Base-by-base conservation (phyloP, 2,888 invertebrate species). In the Arge pagana region DNA sequence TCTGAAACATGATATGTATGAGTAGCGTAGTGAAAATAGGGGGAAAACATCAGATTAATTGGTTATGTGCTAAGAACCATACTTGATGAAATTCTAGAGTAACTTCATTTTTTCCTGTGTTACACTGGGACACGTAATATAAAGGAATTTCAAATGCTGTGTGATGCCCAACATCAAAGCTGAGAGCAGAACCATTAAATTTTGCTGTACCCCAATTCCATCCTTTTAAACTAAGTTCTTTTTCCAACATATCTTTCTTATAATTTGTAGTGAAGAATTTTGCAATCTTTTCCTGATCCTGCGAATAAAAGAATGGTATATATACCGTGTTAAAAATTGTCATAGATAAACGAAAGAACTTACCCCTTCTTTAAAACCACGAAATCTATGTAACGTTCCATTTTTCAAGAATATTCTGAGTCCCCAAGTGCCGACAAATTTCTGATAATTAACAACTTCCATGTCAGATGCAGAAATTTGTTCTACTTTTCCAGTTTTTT, bases 131-230 rank as follows among this genome's bases (percentile, higher is more conserved):
- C 0, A 99, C 98, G 82, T 98, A 89, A 62, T 89, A 89, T 30
- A 99, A 76, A 0, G 99, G 99, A 60, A 99, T 89, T 78, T 99
- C 99, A 80, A 99, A 98, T 0, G 93, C 93, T 10, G 91, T 88
- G 62, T 88, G 85, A 23, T 83, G 82, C 3, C 90, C 90, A 33
- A 93, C 87, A 72, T 94, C 93, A 70, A 91, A 94, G 69, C 88
- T 90, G 1, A 94, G 77, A 1, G 90, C 86, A 0, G 92, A 88
- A 3, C 94, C 98, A 64, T 87, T 87, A 72, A 99, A 98, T 64
- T 92, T 90, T 0, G 95, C 94, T 0, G 92, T 90, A 21, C 99
- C 99, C 95, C 98, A 99, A 77, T 99, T 99, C 98, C 98, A 99
- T 1, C 99, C 99, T 74, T 95, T 96, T 1, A 97, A 81, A 58